Base-by-base conservation (phyloP, 2,888 invertebrate genomes). In the Polietes domitor region DNA sequence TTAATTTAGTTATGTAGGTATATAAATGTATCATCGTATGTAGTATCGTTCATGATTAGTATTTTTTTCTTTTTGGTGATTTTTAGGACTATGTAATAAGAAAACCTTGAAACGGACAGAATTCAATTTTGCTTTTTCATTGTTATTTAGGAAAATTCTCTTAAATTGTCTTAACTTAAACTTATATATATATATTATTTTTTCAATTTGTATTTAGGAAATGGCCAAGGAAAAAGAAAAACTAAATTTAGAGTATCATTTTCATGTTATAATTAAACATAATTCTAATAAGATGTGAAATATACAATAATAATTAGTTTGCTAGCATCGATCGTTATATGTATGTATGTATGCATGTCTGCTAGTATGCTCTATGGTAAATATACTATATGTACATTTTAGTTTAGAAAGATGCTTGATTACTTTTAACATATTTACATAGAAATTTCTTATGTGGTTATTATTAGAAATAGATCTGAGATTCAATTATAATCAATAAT, bases 81-180 rank as follows among this genome's bases (percentile, higher is more conserved):
- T 65, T 28, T 19, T 41, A 43, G 21, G 12, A 37, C 68, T 68
- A 68, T 58, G 9, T 24, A 28, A 68, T 37, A 41, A 41, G 68
- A 68, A 68, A 68, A 68, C 68, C 68, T 19, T 68, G 68, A 68
- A 68, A 68, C 68, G 68, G 68, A 68, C 68, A 68, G 68, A 68
- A 43, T 68, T 43, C 12, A 65, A 12, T 19, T 65, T 37, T 65
- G n/a, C 43, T 68, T 41, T 24, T 68, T 21, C n/a, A 28, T 26
- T 41, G 15, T 24, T 24, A 10, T 43, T 68, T 68, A 68, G 41
- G 68, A 68, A 37, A 19, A 15, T 37, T 37, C 28, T 37, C 19
- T 28, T 58, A 28, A 55, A 21, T 4, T 32, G 32, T 32, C 28
- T 61, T 53, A 17, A 21, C 19, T 19, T 37, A 37, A 41, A 68